A percentile compares a stretch with the other conserved stretches of the same genome.
Conservation (phyloP, 92 coral and sea anemone species). For the Heliopora coerulea region DNA sequence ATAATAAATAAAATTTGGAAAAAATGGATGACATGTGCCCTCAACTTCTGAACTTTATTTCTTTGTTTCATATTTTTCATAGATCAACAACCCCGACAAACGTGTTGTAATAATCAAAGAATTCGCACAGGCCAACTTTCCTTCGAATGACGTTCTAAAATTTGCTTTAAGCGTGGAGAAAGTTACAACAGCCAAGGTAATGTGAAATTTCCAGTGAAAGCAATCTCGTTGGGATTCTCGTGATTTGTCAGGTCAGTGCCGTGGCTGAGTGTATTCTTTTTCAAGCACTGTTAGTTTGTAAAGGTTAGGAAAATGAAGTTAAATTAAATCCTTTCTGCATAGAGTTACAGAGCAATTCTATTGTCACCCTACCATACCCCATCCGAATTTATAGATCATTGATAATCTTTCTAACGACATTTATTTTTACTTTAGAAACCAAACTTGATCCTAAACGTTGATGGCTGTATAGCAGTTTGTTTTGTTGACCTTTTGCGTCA, state of each 20-base stretch:
- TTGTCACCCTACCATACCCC: too few relatives aligned
- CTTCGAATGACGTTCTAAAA: slow-evolving; percentile 71
- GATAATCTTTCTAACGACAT: too few relatives aligned
- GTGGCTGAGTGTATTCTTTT: too few relatives aligned
- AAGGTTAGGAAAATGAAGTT: too few relatives aligned
- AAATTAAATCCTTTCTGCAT: too few relatives aligned
- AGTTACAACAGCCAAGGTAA: slow-evolving; percentile 95
- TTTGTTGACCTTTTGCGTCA: slow-evolving; percentile 93
- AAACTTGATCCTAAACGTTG: slow-evolving; percentile 93
- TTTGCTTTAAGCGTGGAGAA: slow-evolving; percentile 92
- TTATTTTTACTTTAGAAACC: slow-evolving; percentile 65
- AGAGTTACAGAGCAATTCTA: too few relatives aligned
- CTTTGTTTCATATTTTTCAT: neutral
- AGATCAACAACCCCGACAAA: slow-evolving; percentile 96
- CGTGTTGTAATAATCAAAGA: slow-evolving; percentile 91
- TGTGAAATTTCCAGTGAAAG: neutral
- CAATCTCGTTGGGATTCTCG: neutral
- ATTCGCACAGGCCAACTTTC: slow-evolving; percentile 81
- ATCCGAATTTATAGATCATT: too few relatives aligned
- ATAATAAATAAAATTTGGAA: too few relatives aligned
- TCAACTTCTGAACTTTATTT: too few relatives aligned
- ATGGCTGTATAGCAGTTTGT: slow-evolving; percentile 95
- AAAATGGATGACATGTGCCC: too few relatives aligned
- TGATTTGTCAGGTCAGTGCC: too few relatives aligned
- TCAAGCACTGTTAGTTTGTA: too few relatives aligned